Base-by-base conservation (phyloP, 2,888 invertebrate species). In the Chaetogeoica ovagalla region DNA sequence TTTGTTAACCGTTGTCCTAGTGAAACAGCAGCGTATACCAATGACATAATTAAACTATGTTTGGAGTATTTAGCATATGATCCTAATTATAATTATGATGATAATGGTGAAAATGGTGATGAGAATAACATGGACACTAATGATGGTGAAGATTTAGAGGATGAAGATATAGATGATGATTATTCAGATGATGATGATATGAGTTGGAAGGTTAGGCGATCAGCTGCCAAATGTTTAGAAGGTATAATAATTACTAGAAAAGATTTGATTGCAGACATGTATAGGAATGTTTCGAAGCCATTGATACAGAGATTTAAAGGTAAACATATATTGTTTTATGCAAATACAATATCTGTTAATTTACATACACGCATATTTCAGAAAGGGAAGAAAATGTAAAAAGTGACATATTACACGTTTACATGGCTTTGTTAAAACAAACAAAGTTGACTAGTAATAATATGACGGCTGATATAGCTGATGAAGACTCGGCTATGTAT, bases 141-240 rank as follows among this genome's bases (percentile, higher is more conserved):
- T 48, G 86, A 93, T 84, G 92, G 91, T 82, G 90, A 90, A 65
- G 82, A 81, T 65, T 48, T 82, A 30, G 91, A 91, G 82, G 91
- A 91, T 72, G 93, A 92, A 68, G 94, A 94, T 43, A 92, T 92
- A 83, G 95, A 96, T 83, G 96, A 97, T 85, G 98, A 98, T 85
- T 99, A 98, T 86, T 97, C 97, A 69, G 99, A 99, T 87, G 99
- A 99, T 86, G 99, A 99, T 86, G 99, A 99, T 86, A 96, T 99
- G 94, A 97, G 97, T 82, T 99, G 99, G 98, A 98, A 98, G 89
- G 95, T 95, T 15, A 89, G 99, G 59, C 91, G 99, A 63, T 94
- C 98, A 0, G 95, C 98, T 8, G 98, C 99, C 0, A 99, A 99
- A 87, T 98, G 98, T 85, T 88, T 99, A 23, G 97, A 98, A 87